A percentile compares a stretch with the other conserved stretches of the same genome.
These are phyloP conservation scores for Connochaetes taurinus DNA, from an alignment of 2,113 vertebrate genomes.

Conservation along the genomic window DNA sequence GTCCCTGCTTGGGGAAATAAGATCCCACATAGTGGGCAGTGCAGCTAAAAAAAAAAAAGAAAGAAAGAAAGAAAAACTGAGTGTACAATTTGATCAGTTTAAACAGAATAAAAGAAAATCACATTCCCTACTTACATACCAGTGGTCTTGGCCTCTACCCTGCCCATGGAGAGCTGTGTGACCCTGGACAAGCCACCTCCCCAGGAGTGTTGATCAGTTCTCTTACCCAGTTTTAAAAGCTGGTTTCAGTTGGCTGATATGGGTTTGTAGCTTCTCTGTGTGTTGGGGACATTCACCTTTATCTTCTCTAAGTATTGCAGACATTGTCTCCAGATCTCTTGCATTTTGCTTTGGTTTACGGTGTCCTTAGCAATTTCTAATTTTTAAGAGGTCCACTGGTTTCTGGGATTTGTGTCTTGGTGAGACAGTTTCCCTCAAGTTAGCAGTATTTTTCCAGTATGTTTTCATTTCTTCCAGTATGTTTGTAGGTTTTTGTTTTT, in stretches of 20 bases:
- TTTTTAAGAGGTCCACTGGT: not conserved
- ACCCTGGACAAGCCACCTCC: not conserved
- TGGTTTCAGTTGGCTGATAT: not conserved
- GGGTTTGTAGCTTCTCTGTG: not conserved
- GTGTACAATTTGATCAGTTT: not conserved
- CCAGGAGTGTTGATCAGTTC: not conserved
- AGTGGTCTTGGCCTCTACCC: not conserved
- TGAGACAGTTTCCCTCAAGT: not conserved
- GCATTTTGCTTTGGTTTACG: not conserved
- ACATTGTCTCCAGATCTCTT: accelerated
- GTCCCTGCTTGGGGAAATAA: not conserved
- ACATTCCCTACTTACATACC: not conserved
- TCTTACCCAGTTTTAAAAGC: not conserved
- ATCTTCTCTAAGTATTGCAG: accelerated
- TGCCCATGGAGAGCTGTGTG: not conserved
- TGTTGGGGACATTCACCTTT: too few species aligned
- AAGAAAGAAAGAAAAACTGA: not conserved
- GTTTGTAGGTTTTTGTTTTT: not conserved
- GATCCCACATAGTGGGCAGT: not conserved
- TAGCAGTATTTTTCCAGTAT: not conserved
- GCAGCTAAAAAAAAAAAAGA: not conserved
- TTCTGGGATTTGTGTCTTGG: not conserved
- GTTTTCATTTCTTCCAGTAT: not conserved
- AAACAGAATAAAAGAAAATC: not conserved
- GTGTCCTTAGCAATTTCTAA: not conserved